Percentiles rank a stretch among this genome's conserved stretches.
These are phyloP conservation scores for Drosophila anomelani DNA, from an alignment of 2,888 invertebrate genomes.

Conservation along the genomic window DNA sequence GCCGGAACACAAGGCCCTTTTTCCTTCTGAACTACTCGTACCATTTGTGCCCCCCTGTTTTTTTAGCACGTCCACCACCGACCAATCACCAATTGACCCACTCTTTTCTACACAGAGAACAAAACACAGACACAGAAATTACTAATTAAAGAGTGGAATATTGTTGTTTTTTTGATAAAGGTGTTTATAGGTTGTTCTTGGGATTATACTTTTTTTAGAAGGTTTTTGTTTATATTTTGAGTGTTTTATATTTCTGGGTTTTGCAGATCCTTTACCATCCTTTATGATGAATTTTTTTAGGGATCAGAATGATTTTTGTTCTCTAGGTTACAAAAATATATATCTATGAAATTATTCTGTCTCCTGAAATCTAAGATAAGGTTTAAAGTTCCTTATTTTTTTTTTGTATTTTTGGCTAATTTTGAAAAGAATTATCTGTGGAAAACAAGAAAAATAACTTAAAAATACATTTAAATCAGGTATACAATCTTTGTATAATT, in stretches of 20 bases:
- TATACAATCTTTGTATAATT: neutral
- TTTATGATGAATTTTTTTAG: neutral
- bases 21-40: neutral
- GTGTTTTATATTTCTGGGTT: too few relatives aligned
- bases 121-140: neutral
- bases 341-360: neutral
- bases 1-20: constrained; percentile 1
- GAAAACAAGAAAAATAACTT: neutral
- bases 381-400: fast-evolving
- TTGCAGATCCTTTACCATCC: neutral
- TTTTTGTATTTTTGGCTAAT: neutral
- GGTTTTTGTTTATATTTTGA: neutral
- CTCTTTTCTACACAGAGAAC: constrained; percentile 19
- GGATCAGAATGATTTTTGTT: too few relatives aligned
- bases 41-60: neutral
- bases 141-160: neutral
- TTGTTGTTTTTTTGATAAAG: too few relatives aligned
- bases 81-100: constrained; percentile 18
- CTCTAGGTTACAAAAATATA: too few relatives aligned
- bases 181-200: too few relatives aligned
- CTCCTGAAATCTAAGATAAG: neutral
- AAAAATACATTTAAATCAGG: neutral
- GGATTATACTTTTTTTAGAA: neutral
- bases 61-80: constrained; percentile 5
- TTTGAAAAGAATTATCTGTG: neutral